Percentiles rank a stretch among this genome's conserved stretches.
Conservation (phyloP, 2,888 invertebrate species). For the Pocota personata region DNA sequence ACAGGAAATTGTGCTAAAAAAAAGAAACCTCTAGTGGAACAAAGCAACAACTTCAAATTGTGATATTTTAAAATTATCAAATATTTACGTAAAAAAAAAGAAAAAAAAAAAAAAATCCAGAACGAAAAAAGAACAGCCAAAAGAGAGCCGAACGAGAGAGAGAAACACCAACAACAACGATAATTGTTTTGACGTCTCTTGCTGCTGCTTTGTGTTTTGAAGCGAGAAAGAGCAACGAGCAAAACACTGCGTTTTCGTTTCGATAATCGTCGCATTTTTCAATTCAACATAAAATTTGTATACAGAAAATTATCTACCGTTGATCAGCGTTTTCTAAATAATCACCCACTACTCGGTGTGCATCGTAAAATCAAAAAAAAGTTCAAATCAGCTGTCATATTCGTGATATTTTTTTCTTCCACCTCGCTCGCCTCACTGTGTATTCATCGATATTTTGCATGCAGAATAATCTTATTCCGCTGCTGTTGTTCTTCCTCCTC, state of each 20-base stretch:
- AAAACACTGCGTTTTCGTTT: slow-evolving; percentile 50
- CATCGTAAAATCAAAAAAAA: neutral
- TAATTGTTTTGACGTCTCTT: slow-evolving; percentile 66
- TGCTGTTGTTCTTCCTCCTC: slow-evolving; percentile 14
- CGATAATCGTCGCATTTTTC: slow-evolving; percentile 27
- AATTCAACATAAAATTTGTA: slow-evolving; percentile 2
- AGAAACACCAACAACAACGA: slow-evolving; percentile 23
- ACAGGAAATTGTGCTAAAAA: neutral
- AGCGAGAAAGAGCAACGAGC: slow-evolving; percentile 10
- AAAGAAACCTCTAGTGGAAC: slow-evolving; percentile 21
- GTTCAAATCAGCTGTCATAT: slow-evolving; percentile 37
- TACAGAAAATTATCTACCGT: neutral
- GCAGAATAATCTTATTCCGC: neutral
- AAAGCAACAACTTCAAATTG: slow-evolving; percentile 39
- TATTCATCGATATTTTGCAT: slow-evolving; percentile 54
- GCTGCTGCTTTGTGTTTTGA: slow-evolving; percentile 62
- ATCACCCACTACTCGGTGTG: neutral
- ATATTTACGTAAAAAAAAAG: slow-evolving; percentile 66
- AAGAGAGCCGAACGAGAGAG: neutral
- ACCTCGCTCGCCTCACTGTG: slow-evolving; percentile 8
- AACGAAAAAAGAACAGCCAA: slow-evolving; percentile 1
- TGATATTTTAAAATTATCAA: slow-evolving; percentile 54
- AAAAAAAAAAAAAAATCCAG: too few species aligned
- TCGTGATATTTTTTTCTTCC: slow-evolving; percentile 36
- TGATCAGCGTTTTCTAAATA: neutral